Evolutionary conservation across 2,797 vertebrate species (phyloP).

Genomic region (Amazonetta brasiliensis): DNA sequence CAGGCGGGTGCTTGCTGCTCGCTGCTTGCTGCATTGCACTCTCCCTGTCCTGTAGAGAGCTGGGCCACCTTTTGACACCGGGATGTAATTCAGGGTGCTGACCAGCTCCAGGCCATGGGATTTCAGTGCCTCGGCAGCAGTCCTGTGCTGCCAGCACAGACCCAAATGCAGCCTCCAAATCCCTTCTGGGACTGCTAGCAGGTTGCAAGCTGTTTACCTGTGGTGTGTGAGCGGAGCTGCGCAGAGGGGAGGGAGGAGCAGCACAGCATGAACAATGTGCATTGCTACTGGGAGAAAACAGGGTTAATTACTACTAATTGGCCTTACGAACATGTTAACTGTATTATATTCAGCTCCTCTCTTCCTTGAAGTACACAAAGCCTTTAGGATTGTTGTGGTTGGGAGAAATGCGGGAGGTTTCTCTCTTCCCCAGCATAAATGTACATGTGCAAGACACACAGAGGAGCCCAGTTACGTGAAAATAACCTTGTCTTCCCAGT

Average conservation of each 20-base stretch:
- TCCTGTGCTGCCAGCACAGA: fast-evolving
- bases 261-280: neutral
- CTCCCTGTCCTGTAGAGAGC: neutral
- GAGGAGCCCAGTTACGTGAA: neutral
- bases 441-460: fast-evolving
- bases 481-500: neutral
- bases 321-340: neutral
- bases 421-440: neutral
- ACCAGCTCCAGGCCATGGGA: neutral
- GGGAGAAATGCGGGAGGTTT: neutral
- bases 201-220: neutral
- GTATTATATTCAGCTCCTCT: neutral
- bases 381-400: neutral
- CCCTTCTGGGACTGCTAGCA: neutral
- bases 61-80: neutral
- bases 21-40: neutral
- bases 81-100: neutral
- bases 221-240: neutral
- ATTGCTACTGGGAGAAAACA: neutral
- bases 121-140: neutral
- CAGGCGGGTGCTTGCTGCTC: neutral
- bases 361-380: neutral
- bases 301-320: neutral
- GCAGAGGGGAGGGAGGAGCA: neutral
- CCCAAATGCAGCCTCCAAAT: neutral